These are phyloP conservation scores for Drepana arcuata DNA, from an alignment of 1,140 invertebrate genomes.

Conservation along the genomic window DNA sequence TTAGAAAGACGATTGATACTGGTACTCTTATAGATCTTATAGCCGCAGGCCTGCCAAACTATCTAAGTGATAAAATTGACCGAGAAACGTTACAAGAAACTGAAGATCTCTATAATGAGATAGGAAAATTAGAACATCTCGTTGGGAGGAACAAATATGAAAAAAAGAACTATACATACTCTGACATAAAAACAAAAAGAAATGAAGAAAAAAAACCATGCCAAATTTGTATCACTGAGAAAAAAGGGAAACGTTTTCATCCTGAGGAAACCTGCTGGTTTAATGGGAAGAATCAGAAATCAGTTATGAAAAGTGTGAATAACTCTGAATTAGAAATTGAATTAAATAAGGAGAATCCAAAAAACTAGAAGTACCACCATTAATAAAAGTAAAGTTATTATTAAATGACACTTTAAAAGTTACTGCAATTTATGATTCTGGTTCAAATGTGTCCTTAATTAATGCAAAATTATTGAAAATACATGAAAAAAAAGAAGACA, in stretches of 20 bases:
- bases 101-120: constrained; percentile 1
- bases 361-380: constrained; percentile 7
- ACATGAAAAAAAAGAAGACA: not conserved
- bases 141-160: not conserved
- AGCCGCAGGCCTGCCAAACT: constrained; percentile 1
- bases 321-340: constrained; percentile 5
- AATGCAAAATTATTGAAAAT: constrained; percentile 6
- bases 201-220: not conserved
- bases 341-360: constrained; percentile 1
- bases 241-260: constrained; percentile 1
- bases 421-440: constrained; percentile 4
- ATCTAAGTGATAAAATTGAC: not conserved
- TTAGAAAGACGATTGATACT: constrained; percentile 2
- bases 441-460: constrained; percentile 5
- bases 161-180: not conserved
- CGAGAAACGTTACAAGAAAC: not conserved
- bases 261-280: constrained; percentile 2
- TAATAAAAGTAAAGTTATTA: constrained; percentile 3
- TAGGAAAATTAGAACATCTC: constrained; percentile 1
- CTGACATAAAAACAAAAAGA: not conserved
- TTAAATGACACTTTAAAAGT: constrained; percentile 2
- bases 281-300: constrained; percentile 2
- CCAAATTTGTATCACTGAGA: not conserved
- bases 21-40: constrained; percentile 2
- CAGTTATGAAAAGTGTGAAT: not conserved